These are phyloP conservation scores for Dipodomys spectabilis DNA, from an alignment of 2,113 vertebrate genomes.

Conservation along the genomic window DNA sequence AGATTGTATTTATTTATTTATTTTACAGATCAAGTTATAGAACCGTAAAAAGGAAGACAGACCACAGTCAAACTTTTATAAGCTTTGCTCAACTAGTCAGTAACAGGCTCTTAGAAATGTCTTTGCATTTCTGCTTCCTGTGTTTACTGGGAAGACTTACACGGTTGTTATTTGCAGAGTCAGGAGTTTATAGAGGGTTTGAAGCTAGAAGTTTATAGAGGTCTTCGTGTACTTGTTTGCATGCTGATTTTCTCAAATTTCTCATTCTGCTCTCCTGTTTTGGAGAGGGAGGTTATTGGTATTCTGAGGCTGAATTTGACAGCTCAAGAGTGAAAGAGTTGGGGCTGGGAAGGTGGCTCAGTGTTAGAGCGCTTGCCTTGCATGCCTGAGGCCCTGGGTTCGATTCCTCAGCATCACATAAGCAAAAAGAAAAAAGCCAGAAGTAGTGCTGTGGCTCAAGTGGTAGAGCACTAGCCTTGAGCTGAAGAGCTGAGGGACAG, in stretches of 20 bases:
- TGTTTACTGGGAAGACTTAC: slow-evolving; percentile 46
- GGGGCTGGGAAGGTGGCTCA: too few relatives aligned
- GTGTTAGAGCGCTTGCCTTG: too few relatives aligned
- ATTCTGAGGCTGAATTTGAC: neutral
- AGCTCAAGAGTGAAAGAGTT: neutral
- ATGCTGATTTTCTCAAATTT: slow-evolving; percentile 40
- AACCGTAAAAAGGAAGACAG: slow-evolving; percentile 22
- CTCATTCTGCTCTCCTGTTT: slow-evolving; percentile 21
- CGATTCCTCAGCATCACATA: too few relatives aligned
- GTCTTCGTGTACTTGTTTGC: neutral
- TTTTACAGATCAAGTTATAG: slow-evolving; percentile 23
- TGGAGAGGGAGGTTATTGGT: neutral
- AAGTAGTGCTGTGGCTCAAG: too few relatives aligned
- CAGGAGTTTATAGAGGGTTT: slow-evolving; percentile 38
- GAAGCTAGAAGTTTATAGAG: slow-evolving; percentile 43
- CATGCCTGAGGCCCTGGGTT: too few relatives aligned
- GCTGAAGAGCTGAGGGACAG: too few relatives aligned
- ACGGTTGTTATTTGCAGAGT: slow-evolving; percentile 47
- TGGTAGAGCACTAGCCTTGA: too few relatives aligned
- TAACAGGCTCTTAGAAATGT: neutral
- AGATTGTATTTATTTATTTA: neutral
- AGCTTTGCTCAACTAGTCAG: slow-evolving; percentile 30
- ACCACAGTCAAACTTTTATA: slow-evolving; percentile 56
- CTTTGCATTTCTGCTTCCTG: neutral
- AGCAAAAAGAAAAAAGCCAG: too few relatives aligned